Conservation (phyloP, 2,797 vertebrate species). For the Morelia viridis region DNA sequence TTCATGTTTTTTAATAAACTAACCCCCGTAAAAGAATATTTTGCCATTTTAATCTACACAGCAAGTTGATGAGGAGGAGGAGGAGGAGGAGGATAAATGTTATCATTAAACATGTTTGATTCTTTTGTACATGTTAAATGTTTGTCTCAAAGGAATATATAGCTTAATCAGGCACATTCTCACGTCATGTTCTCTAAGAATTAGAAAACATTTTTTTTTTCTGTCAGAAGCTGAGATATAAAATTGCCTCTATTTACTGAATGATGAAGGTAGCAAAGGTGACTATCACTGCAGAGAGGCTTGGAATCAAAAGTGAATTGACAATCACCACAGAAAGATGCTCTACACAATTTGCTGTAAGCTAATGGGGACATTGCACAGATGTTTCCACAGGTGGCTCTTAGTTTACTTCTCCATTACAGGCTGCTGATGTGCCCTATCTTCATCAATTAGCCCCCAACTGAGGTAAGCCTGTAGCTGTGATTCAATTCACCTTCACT, state of each 20-base stretch:
- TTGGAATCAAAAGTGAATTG: constrained; percentile 37
- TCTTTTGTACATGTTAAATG: not conserved
- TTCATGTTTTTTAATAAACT: not conserved
- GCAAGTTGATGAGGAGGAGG: not conserved
- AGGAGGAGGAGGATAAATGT: not conserved
- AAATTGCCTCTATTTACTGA: constrained; percentile 28
- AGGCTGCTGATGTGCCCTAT: rapidly evolving
- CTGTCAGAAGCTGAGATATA: constrained; percentile 14
- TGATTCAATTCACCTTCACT: constrained; percentile 6
- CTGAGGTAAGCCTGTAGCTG: not conserved
- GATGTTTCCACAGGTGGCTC: not conserved
- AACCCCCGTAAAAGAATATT: not conserved
- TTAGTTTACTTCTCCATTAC: constrained; percentile 9
- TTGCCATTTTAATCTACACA: constrained; percentile 2
- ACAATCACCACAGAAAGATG: not conserved
- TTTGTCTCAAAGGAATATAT: not conserved
- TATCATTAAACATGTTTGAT: not conserved
- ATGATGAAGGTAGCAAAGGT: constrained; percentile 29
- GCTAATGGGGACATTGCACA: not conserved
- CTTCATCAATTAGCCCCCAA: constrained; percentile 17
- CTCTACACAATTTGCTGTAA: not conserved
- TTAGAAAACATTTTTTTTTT: constrained; percentile 11
- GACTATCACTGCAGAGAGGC: constrained; percentile 22
- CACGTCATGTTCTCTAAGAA: constrained; percentile 23
- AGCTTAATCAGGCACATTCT: constrained; percentile 5